Base-by-base conservation (phyloP, 2,797 vertebrate genomes). In the Enteromius radiatus region DNA sequence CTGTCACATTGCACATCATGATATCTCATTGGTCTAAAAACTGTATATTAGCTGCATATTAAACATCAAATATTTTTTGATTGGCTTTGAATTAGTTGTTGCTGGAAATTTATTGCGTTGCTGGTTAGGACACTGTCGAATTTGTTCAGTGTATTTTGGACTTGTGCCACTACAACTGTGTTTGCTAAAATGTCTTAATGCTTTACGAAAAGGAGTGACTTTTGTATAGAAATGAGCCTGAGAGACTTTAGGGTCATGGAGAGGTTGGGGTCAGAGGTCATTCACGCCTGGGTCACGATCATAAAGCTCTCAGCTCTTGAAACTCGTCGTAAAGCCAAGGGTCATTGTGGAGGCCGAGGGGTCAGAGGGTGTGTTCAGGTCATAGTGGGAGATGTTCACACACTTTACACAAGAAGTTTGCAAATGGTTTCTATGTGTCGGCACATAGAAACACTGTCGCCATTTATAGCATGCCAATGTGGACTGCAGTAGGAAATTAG, bases 221-320 rank as follows among this genome's bases (percentile, higher is more conserved):
- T 61, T 68, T 71, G 82, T 52, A 8, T 78, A 11, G 56, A 49
- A 38, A 41, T 75, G 14, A 68, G 47, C 33, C 47, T 54, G n/a
- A 26, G 80, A 73, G 47, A 38, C 56, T 49, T 77, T 28, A 75
- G 78, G 80, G 73, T 88, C 82, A 86, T 17, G 2, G 9, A 52
- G 19, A 86, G 84, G 80, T 47, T 41, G 64, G 26, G 84, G 80
- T 76, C 74, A 73, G 21, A 83, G 78, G 61, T 87, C 26, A 1
- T 71, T 41, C 75, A 65, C 12, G 61, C 82, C 86, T 84, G 47
- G 82, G 56, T 87, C 84, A 79, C 21, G 67, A 78, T 84, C 87
- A 86, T 87, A 87, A 88, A 88, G 77, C 54, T 38, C 65, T 45
- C 76, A 38, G 9, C 61, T 79, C 26, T 82, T 78, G 73, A 86